Percentiles rank a stretch among this genome's conserved stretches.
phyloP scores from a whole-genome alignment of 2,888 invertebrate genomes.

The Acanthosepion pharaonis region DNA sequence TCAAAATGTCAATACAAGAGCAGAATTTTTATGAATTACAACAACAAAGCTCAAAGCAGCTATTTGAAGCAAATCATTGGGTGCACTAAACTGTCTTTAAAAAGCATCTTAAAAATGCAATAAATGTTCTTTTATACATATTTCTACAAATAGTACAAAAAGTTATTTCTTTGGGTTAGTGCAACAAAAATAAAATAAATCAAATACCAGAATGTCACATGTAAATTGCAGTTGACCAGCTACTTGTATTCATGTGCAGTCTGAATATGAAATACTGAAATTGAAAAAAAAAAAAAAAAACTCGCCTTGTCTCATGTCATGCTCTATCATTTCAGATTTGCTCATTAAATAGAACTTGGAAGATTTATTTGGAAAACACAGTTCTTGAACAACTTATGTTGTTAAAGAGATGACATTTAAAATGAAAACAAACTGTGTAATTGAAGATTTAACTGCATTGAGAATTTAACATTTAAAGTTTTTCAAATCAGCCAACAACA shows the following conservation, averaged over 20 bases:
- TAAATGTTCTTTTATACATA: neutral
- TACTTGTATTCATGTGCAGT: neutral
- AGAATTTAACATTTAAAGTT: neutral
- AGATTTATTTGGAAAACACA: neutral
- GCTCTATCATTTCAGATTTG: slow-evolving; percentile 5
- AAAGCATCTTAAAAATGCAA: neutral
- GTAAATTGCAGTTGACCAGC: neutral
- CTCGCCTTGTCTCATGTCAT: too few species aligned
- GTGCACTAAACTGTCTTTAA: neutral
- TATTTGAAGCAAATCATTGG: neutral
- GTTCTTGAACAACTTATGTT: neutral
- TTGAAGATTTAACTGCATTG: neutral
- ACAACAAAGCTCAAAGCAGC: neutral
- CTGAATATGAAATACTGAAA: neutral
- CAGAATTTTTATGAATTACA: neutral
- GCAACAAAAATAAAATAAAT: neutral
- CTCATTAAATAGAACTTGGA: neutral
- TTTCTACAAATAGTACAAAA: neutral
- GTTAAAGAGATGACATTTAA: neutral
- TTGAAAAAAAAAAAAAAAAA: neutral
- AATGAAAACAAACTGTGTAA: neutral
- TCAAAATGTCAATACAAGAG: neutral
- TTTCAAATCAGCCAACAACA: too few species aligned
- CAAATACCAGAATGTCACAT: neutral
- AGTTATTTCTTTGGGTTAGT: neutral